A percentile compares a stretch with the other conserved stretches of the same genome.
Evolutionary conservation across 2,113 vertebrate species (phyloP).

Genomic region (Aepyceros melampus): DNA sequence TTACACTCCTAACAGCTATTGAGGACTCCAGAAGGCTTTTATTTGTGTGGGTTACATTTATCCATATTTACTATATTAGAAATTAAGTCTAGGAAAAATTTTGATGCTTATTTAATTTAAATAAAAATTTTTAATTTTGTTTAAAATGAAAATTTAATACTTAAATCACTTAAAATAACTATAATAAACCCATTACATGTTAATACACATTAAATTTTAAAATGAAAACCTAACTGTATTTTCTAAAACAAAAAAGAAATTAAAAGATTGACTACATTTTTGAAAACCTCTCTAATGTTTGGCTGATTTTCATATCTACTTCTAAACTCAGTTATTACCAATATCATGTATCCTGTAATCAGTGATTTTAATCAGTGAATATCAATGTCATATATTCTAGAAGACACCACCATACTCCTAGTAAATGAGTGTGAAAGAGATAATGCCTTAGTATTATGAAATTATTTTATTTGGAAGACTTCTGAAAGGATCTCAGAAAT

Average conservation of each 20-base stretch:
- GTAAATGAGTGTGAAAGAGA: not conserved
- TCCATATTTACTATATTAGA: conserved; percentile 29
- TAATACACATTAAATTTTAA: not conserved
- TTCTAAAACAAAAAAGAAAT: conserved; percentile 4
- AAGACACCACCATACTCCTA: not conserved
- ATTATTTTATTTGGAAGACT: not conserved
- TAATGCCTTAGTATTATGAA: not conserved
- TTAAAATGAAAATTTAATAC: not conserved
- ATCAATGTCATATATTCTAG: not conserved
- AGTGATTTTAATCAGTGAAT: not conserved
- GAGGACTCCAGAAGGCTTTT: not conserved
- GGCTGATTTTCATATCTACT: not conserved
- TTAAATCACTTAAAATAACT: not conserved
- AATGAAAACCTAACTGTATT: conserved; percentile 10
- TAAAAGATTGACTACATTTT: not conserved
- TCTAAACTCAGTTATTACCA: not conserved
- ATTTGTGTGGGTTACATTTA: not conserved
- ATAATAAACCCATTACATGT: not conserved
- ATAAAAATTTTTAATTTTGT: not conserved
- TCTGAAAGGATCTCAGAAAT: not conserved
- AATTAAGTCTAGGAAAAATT: not conserved
- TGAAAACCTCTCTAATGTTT: conserved; percentile 15
- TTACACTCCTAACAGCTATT: not conserved
- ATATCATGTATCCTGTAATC: not conserved
- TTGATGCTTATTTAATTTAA: not conserved